A percentile compares a stretch with the other conserved stretches of the same genome.
Conservation (phyloP, 2,888 invertebrate genomes). For the Nymphalis polychloros region DNA sequence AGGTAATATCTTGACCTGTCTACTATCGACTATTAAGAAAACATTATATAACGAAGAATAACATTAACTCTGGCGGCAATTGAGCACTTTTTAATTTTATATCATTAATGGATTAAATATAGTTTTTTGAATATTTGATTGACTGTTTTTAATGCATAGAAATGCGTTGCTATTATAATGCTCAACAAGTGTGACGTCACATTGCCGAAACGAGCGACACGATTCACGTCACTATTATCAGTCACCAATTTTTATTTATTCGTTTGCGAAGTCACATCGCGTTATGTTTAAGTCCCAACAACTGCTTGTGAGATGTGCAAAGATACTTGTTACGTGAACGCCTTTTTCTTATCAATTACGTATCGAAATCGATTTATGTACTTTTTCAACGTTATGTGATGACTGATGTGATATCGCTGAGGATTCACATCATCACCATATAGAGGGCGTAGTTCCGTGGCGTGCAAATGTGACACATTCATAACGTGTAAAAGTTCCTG, state of each 20-base stretch:
- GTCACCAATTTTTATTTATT: too few relatives aligned
- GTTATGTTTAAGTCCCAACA: background rate
- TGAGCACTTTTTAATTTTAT: too few relatives aligned
- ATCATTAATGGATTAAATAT: too few relatives aligned
- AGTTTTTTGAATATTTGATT: too few relatives aligned
- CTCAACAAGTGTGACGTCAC: too few relatives aligned
- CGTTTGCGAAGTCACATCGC: background rate
- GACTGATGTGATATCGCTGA: constrained; percentile 1
- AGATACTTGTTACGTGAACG: constrained; percentile 11
- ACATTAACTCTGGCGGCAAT: too few relatives aligned
- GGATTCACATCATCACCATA: constrained; percentile 5
- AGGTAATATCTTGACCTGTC: too few relatives aligned
- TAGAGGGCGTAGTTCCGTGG: background rate
- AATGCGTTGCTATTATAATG: too few relatives aligned
- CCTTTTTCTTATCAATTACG: constrained; percentile 10
- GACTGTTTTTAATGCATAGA: too few relatives aligned
- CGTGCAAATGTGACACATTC: background rate
- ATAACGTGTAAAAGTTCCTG: background rate
- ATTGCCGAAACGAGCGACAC: too few relatives aligned
- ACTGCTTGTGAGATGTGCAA: constrained; percentile 6
- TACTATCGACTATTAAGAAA: too few relatives aligned
- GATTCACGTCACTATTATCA: background rate
- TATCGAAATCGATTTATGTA: constrained; percentile 9
- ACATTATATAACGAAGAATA: too few relatives aligned
- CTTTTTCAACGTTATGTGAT: constrained; percentile 11